Evolutionary conservation across 2,797 vertebrate genomes (phyloP).

Genomic region (Delichon dasypus): DNA sequence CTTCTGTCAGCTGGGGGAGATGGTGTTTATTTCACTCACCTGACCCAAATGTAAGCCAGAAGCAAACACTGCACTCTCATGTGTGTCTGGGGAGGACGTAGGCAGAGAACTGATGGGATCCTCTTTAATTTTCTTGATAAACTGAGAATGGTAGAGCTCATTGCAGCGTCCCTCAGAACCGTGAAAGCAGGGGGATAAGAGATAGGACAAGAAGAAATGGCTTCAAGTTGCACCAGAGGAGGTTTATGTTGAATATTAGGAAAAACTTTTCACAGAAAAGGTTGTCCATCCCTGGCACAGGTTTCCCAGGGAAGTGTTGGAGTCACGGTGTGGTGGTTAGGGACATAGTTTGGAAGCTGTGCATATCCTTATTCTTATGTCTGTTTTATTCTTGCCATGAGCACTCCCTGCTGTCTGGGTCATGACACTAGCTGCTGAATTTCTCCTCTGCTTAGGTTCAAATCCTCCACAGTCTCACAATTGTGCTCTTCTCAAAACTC

Average conservation of each 20-base stretch:
- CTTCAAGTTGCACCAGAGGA: not conserved
- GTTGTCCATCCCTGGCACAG: not conserved
- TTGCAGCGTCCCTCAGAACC: not conserved
- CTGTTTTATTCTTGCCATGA: not conserved
- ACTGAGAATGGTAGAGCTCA: not conserved
- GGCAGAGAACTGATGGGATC: not conserved
- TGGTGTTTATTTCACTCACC: not conserved
- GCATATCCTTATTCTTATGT: not conserved
- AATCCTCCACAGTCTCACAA: not conserved
- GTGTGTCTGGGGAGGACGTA: not conserved
- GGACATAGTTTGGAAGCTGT: not conserved
- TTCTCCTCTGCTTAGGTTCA: not conserved
- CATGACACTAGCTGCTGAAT: not conserved
- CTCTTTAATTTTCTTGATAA: not conserved
- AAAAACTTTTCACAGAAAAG: not conserved
- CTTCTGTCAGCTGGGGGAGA: not conserved
- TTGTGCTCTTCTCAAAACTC: not conserved
- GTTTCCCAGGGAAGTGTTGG: not conserved
- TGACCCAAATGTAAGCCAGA: not conserved
- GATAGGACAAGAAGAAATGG: accelerated
- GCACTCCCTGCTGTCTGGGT: conserved; percentile 25
- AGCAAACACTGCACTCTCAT: not conserved
- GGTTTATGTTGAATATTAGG: not conserved
- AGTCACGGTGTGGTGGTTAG: not conserved
- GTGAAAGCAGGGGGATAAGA: not conserved